Base-by-base conservation (phyloP, 1,140 invertebrate species). In the Drosophila nigrodunni region DNA sequence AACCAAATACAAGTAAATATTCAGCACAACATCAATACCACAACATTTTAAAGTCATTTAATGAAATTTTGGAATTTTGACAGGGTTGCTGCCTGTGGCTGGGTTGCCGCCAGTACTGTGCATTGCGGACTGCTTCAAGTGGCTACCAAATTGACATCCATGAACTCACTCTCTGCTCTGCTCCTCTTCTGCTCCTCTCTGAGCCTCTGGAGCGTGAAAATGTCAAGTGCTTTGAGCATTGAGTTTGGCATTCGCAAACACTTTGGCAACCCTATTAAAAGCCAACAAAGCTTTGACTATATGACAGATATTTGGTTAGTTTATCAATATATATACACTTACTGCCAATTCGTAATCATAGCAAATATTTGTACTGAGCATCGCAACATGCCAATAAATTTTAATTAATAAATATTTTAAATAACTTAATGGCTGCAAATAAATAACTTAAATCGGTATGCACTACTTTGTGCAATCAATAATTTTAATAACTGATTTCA, bases 331-430 rank as follows among this genome's bases (percentile, higher is more conserved):
- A 58, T 41, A 44, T 54, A 7, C 7, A 7, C 3, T 10, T 10
- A 7, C 21, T 5, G 44, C 15, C 35, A 58, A 68, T 43, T 65
- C 8, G 13, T 21, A 25, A 41, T 13, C 52, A 57, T 54, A 39
- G 25, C 37, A 69, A 61, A 43, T 49, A 50, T 47, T 47, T 9
- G 18, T 10, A 4, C 54, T 18, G 10, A 4, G 7, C 18, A 57
- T 57, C 8, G 35, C 21, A 37, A 15, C 47, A 30, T 50, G 13
- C 60, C 65, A 64, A 49, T 47, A 41, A 64, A 64, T 44, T 10
- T 88, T 76, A 88, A 87, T 82, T 87, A 87, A 71, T 74, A 88
- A 88, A 71, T 74, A 88, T 82, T 88, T 80, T 73, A 79, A 79
- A 79, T 77, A 73, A 68, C 57, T 21, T 21, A 21, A 21, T 21